A percentile compares a stretch with the other conserved stretches of the same genome.
These are phyloP conservation scores for Pseudachorutes palmiensis DNA, from an alignment of 1,140 invertebrate genomes.

Conservation along the genomic window DNA sequence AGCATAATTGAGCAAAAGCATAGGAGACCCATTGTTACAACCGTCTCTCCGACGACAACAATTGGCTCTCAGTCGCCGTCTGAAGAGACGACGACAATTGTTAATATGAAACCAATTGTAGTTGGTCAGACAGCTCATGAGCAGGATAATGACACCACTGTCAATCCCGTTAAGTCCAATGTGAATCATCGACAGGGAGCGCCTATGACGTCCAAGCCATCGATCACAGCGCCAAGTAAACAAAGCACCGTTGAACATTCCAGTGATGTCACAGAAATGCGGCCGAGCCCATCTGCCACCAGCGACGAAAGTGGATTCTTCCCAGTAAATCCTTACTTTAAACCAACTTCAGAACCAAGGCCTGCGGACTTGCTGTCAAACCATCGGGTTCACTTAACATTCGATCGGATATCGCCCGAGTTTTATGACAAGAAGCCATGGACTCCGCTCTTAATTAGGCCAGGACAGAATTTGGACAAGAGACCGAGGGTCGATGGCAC, in stretches of 20 bases:
- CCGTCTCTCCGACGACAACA: not conserved
- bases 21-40: no score
- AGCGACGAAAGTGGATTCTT: no score
- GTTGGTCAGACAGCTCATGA: not conserved
- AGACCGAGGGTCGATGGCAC: constrained; percentile 29
- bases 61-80: not conserved
- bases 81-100: not conserved
- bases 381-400: constrained; percentile 23
- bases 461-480: constrained; percentile 29
- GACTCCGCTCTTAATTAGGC: constrained; percentile 32
- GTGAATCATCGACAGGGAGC: no score
- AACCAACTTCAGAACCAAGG: not conserved
- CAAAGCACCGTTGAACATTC: no score
- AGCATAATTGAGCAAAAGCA: no score
- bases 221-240: no score
- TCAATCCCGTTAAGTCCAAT: no score
- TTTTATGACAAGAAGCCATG: constrained; percentile 36
- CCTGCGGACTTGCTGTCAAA: not conserved
- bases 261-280: no score
- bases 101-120: not conserved
- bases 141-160: no score
- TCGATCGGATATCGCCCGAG: constrained; percentile 29
- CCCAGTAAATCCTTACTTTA: not conserved
- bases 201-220: no score
- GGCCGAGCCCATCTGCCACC: no score